Conservation (phyloP, 1,140 invertebrate genomes). For the Goniozus legneri region DNA sequence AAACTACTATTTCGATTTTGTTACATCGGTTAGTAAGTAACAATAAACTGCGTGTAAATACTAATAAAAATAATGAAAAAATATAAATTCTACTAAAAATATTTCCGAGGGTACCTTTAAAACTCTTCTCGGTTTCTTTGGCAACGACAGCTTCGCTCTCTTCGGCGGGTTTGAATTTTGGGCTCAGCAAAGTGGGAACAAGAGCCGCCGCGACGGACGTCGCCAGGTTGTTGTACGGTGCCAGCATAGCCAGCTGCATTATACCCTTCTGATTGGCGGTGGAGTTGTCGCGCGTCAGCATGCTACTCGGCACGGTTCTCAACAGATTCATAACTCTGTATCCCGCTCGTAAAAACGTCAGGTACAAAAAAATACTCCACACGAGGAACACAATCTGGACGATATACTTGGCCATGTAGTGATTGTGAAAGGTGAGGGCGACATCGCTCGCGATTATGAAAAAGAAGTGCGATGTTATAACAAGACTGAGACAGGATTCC, state of each 20-base stretch:
- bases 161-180: slow-evolving; percentile 49
- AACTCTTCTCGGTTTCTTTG: slow-evolving; percentile 8
- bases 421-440: slow-evolving; percentile 52
- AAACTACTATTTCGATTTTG: too few species aligned
- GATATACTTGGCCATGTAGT: slow-evolving; percentile 54
- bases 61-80: too few species aligned
- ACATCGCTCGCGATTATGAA: slow-evolving; percentile 57
- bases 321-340: slow-evolving; percentile 53
- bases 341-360: slow-evolving; percentile 58
- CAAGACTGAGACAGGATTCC: slow-evolving; percentile 57
- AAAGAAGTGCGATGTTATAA: slow-evolving; percentile 60
- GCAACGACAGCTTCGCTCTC: slow-evolving; percentile 41
- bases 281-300: slow-evolving; percentile 46
- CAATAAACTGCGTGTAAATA: too few species aligned
- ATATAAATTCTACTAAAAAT: too few species aligned
- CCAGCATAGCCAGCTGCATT: slow-evolving; percentile 58
- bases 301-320: slow-evolving; percentile 48
- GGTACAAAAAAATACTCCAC: slow-evolving; percentile 59
- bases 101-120: slow-evolving; percentile 8
- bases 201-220: slow-evolving; percentile 58
- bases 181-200: slow-evolving; percentile 55
- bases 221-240: slow-evolving; percentile 59
- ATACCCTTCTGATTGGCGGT: slow-evolving; percentile 56
- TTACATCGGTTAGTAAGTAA: too few species aligned
- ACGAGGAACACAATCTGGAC: slow-evolving; percentile 59